Percentiles rank a stretch among this genome's conserved stretches.
phyloP scores from a whole-genome alignment of 2,113 vertebrate genomes.

The Pipa parva region DNA sequence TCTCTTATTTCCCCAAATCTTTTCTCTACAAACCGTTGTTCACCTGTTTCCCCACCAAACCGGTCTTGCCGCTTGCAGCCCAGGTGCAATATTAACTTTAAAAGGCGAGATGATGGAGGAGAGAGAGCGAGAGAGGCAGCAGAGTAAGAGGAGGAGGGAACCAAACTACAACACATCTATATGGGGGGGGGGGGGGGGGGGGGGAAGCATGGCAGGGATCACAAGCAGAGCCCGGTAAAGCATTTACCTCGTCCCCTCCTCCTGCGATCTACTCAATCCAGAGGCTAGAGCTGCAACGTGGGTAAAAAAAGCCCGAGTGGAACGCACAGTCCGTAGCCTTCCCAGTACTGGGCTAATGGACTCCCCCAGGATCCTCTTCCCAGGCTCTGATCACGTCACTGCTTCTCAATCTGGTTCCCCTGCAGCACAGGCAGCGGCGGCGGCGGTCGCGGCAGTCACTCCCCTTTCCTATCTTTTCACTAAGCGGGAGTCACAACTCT shows the following conservation, averaged over 20 bases:
- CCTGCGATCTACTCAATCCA: background rate
- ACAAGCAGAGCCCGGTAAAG: background rate
- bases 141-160: background rate
- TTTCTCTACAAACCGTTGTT: slow-evolving; percentile 24
- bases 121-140: background rate
- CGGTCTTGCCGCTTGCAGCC: slow-evolving; percentile 23
- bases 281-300: background rate
- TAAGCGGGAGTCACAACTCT: background rate
- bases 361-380: slow-evolving; percentile 26
- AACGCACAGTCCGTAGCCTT: no score
- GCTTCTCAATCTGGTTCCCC: slow-evolving; percentile 19
- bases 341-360: slow-evolving; percentile 1
- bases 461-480: slow-evolving; percentile 5
- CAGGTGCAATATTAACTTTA: background rate
- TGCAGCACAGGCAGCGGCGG: background rate
- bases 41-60: slow-evolving; percentile 26
- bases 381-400: slow-evolving; percentile 23
- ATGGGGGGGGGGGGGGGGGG: background rate
- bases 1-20: slow-evolving; percentile 5
- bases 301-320: background rate
- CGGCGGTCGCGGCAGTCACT: slow-evolving; percentile 5
- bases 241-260: slow-evolving; percentile 4
- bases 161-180: background rate
- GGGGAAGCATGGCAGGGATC: slow-evolving; percentile 5
- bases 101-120: background rate